These are phyloP conservation scores for Axea sp. DNA, from an alignment of 2,888 invertebrate genomes.

Conservation along the genomic window DNA sequence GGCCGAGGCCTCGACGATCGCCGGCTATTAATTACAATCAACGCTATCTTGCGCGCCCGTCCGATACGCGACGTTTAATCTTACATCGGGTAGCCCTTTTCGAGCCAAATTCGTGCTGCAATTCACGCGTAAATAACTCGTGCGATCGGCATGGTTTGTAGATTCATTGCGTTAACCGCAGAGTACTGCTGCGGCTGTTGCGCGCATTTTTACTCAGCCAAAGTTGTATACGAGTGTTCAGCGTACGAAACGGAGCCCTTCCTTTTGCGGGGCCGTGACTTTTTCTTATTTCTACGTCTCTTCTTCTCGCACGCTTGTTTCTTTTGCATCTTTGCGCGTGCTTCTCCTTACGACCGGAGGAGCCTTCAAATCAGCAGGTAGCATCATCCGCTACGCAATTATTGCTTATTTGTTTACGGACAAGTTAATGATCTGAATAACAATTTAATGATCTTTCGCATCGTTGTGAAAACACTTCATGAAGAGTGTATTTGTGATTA, in stretches of 20 bases:
- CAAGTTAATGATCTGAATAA: slow-evolving; percentile 42
- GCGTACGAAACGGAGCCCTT: slow-evolving; percentile 48
- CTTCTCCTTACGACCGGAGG: slow-evolving; percentile 33
- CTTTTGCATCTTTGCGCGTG: slow-evolving; percentile 44
- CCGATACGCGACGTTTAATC: slow-evolving; percentile 69
- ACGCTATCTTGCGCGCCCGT: slow-evolving; percentile 71
- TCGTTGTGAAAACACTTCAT: no score
- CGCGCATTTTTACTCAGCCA: slow-evolving; percentile 45
- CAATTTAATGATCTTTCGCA: slow-evolving; percentile 38
- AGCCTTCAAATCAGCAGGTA: slow-evolving; percentile 53
- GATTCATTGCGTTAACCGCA: slow-evolving; percentile 59
- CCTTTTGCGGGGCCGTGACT: slow-evolving; percentile 45
- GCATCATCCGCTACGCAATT: slow-evolving; percentile 38
- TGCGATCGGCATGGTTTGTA: slow-evolving; percentile 59
- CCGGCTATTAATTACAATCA: slow-evolving; percentile 79
- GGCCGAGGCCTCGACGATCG: slow-evolving; percentile 67
- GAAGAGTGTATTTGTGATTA: no score
- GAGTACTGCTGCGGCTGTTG: slow-evolving; percentile 28
- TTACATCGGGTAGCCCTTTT: slow-evolving; percentile 60
- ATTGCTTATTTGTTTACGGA: slow-evolving; percentile 46
- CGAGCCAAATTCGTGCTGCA: slow-evolving; percentile 61
- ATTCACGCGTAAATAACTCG: slow-evolving; percentile 62
- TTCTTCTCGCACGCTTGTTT: slow-evolving; percentile 16
- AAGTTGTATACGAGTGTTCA: slow-evolving; percentile 52
- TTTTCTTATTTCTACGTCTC: slow-evolving; percentile 36